Conservation (phyloP, 1,140 invertebrate species). For the Apolygus lucorum region DNA sequence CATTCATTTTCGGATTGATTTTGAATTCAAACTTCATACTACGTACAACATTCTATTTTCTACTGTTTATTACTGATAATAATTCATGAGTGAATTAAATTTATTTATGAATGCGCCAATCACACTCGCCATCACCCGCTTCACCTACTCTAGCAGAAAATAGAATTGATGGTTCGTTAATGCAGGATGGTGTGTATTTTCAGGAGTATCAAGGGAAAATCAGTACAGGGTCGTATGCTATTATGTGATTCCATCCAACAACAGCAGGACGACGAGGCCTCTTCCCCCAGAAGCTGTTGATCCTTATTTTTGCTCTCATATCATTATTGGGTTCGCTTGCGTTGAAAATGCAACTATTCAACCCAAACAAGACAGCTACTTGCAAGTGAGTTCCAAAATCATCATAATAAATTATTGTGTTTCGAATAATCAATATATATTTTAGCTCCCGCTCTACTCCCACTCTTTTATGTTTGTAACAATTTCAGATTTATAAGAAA, state of each 20-base stretch:
- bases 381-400: conserved; percentile 32
- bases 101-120: no score
- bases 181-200: no score
- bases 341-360: conserved; percentile 53
- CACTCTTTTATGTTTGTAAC: background rate
- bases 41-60: no score
- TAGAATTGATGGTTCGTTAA: no score
- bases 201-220: no score
- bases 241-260: conserved; percentile 28
- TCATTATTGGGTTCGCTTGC: conserved; percentile 63
- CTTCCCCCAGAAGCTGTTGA: conserved; percentile 28
- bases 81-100: no score
- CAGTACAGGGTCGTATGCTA: conserved; percentile 29
- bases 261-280: conserved; percentile 2
- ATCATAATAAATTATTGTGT: background rate
- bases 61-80: no score
- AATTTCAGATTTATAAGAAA: conserved; percentile 42
- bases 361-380: conserved; percentile 39
- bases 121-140: no score
- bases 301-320: conserved; percentile 67
- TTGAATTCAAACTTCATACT: no score
- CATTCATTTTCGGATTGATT: no score
- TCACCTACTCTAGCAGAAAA: no score
- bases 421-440: no score
- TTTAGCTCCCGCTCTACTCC: background rate